These are phyloP conservation scores for Eulemur rufifrons DNA, from an alignment of 2,113 vertebrate species.

Conservation along the genomic window DNA sequence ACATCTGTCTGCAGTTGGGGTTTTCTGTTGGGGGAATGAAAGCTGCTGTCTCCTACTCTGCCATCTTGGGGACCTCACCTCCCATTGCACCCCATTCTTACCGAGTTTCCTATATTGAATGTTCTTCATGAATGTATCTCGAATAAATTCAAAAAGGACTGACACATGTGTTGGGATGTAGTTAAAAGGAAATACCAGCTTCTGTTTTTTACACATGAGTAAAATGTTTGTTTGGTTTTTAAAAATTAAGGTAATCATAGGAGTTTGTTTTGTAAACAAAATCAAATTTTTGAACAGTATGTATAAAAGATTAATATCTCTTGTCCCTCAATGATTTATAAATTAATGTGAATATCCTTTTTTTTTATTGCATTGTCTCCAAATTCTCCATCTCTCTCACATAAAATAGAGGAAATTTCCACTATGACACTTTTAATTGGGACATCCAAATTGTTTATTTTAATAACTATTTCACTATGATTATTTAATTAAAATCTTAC, in stretches of 20 bases:
- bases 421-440: neutral
- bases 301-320: neutral
- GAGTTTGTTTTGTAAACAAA: neutral
- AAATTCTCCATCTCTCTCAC: neutral
- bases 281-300: neutral
- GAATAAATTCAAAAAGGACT: neutral
- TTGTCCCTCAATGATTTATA: neutral
- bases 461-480: neutral
- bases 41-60: neutral
- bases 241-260: neutral
- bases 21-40: neutral
- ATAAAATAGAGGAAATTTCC: neutral
- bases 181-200: neutral
- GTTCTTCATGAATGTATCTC: neutral
- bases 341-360: neutral
- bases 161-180: neutral
- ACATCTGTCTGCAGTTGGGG: neutral
- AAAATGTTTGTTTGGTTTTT: neutral
- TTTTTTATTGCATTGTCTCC: neutral
- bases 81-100: neutral
- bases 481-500: neutral
- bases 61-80: neutral
- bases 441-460: neutral
- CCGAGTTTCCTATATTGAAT: neutral
- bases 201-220: neutral